Evolutionary conservation across 2,797 vertebrate genomes (phyloP).

Genomic region (Vultur gryphus): DNA sequence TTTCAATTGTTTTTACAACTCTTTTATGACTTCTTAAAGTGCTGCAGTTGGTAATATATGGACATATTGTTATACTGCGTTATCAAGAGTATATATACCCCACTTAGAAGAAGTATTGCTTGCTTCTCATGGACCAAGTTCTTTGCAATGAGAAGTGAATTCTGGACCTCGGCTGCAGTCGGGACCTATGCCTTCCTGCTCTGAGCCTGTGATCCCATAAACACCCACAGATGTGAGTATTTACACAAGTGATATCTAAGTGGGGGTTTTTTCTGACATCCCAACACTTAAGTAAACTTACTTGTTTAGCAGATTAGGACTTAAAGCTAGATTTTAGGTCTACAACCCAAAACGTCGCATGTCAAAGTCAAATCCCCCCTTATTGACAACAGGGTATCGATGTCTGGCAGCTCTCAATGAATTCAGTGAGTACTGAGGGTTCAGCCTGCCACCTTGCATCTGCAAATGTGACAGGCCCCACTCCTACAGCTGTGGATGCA

Average conservation of each 20-base stretch:
- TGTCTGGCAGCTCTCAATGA: background rate
- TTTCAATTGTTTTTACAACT: background rate
- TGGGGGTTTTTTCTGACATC: background rate
- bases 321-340: background rate
- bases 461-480: background rate
- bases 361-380: background rate
- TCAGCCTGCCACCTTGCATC: background rate
- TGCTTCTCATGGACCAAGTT: background rate
- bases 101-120: background rate
- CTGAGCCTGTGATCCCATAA: background rate
- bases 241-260: background rate
- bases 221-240: background rate
- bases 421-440: no score
- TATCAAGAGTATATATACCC: background rate
- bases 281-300: background rate
- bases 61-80: background rate
- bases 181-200: background rate
- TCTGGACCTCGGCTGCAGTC: background rate
- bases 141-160: background rate
- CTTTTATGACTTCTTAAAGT: background rate
- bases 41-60: background rate
- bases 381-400: background rate
- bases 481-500: background rate
- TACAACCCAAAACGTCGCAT: background rate
- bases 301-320: background rate